Conservation (phyloP, 2,113 vertebrate genomes). For the Parotia lawesii region DNA sequence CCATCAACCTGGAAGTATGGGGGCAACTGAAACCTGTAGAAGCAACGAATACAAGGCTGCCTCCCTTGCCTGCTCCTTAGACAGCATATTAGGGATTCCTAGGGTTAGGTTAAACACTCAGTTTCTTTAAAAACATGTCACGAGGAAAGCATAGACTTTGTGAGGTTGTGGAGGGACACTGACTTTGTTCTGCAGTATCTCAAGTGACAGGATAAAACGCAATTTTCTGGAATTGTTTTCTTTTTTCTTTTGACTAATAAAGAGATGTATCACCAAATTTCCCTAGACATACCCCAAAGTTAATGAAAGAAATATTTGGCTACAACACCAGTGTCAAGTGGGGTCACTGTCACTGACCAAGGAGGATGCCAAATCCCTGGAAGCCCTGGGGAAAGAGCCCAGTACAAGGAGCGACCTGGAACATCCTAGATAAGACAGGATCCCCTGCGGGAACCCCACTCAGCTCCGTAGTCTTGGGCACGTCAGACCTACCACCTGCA, state of each 20-base stretch:
- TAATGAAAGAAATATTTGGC: neutral
- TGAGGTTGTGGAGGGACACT: neutral
- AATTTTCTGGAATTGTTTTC: neutral
- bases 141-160: neutral
- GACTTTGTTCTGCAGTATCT: neutral
- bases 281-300: neutral
- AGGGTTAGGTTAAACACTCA: neutral
- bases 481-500: neutral
- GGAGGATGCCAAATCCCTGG: neutral
- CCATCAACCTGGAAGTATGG: neutral
- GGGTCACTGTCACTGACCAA: neutral
- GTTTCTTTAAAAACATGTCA: neutral
- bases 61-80: neutral
- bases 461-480: neutral
- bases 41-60: neutral
- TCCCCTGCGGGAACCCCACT: neutral
- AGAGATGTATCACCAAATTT: neutral
- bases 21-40: neutral
- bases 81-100: neutral
- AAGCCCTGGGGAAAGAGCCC: neutral
- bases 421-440: neutral
- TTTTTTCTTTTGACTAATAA: neutral
- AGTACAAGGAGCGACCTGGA: neutral
- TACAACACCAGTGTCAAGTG: rapidly evolving
- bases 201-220: neutral